phyloP scores from a whole-genome alignment of 2,888 invertebrate species.

The Agonum fuliginosum region DNA sequence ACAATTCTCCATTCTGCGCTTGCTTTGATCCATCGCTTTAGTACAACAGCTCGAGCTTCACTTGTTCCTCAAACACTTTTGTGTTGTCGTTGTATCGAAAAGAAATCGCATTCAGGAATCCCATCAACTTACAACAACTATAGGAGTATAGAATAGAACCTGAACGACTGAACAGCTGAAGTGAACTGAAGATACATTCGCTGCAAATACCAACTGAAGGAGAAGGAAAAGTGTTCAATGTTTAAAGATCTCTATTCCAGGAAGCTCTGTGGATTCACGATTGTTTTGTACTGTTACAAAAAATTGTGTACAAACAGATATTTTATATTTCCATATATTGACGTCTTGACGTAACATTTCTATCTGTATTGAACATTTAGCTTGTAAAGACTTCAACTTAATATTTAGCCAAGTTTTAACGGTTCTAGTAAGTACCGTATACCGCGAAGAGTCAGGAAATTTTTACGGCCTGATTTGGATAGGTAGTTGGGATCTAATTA shows the following conservation, averaged over 20 bases:
- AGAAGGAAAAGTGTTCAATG: conserved; percentile 29
- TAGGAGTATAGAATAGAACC: neutral
- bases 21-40: conserved; percentile 25
- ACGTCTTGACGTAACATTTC: too few species aligned
- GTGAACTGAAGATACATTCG: neutral
- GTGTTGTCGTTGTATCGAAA: conserved; percentile 26
- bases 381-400: too few species aligned
- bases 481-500: too few species aligned
- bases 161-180: neutral
- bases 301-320: too few species aligned
- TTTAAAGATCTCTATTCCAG: conserved; percentile 31
- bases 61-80: conserved; percentile 27
- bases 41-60: conserved; percentile 1
- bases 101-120: conserved; percentile 48
- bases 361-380: too few species aligned
- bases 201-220: neutral
- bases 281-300: neutral
- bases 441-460: too few species aligned
- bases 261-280: neutral
- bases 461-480: too few species aligned
- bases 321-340: too few species aligned
- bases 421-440: too few species aligned
- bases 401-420: too few species aligned
- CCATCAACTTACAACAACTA: conserved; percentile 34
- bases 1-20: neutral